Evolutionary conservation across 2,797 vertebrate genomes (phyloP), one percentile per base, ranked within the genome.

Genomic region (Parambassis ranga): DNA sequence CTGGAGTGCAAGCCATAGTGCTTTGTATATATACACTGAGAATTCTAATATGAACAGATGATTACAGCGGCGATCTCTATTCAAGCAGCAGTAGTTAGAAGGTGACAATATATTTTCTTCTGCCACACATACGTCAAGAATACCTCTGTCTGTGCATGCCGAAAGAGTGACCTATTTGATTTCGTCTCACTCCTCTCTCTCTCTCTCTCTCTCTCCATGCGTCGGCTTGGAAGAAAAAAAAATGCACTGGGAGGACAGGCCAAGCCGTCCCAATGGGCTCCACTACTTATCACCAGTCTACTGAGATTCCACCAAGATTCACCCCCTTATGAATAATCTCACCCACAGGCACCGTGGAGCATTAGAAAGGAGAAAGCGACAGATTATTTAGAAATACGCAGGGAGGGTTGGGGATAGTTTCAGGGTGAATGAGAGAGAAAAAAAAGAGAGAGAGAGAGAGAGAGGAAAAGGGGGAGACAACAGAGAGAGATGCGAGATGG

Each of bases 221-320:
- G 10, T 47, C 19, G 6, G 71, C 62, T 73, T 74, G 56, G 76
- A 71, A 77, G 65, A 60, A 83, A 83, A 38, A 92, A 91, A 92
- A 85, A 91, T 90, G 91, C 91, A 91, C 90, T 87, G 90, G 92
- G 93, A 95, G 94, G 94, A 94, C 93, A 92, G 93, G 92, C 93
- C 92, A 90, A 83, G 92, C 85, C 92, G 90, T 95, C 94, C 94
- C 94, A 93, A 91, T 88, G 94, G 95, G 94, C 81, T 95, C 91
- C 94, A 94, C 92, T 95, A 94, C 95, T 96, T 95, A 96, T 95
- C 94, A 95, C 93, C 94, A 95, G 92, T 93, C 94, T 93, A 93
- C 89, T 90, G 94, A 95, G 94, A 96, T 95, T 95, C 94, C 90
- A 91, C 91, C 85, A 93, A 95, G 93, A 94, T 94, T 95, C 93